Evolutionary conservation across 2,888 invertebrate genomes (phyloP).

Genomic region (Cosmopolites sordidus): DNA sequence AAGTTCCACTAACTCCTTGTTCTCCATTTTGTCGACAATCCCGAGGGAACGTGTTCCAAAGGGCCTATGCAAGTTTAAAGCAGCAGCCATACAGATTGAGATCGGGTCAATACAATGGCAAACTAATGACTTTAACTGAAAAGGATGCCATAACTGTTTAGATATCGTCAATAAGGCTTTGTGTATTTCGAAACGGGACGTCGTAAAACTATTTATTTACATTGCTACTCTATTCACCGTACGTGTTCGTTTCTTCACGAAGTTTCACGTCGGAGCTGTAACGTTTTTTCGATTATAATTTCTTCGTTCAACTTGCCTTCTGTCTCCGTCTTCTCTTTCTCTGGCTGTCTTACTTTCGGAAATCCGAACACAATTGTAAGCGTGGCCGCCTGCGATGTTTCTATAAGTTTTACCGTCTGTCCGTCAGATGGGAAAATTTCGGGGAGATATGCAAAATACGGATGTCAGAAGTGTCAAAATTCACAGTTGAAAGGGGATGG

Average conservation of each 20-base stretch:
- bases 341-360: too few relatives aligned
- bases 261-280: too few relatives aligned
- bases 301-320: too few relatives aligned
- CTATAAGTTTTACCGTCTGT: conserved; percentile 7
- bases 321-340: too few relatives aligned
- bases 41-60: conserved; percentile 18
- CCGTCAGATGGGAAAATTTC: conserved; percentile 5
- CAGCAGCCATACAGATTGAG: conserved; percentile 15
- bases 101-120: conserved; percentile 18
- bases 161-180: neutral
- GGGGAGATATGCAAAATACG: conserved; percentile 9
- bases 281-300: too few relatives aligned
- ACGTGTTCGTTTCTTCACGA: too few relatives aligned
- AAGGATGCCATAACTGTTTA: conserved; percentile 1
- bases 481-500: neutral
- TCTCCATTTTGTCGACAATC: conserved; percentile 18
- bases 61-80: conserved; percentile 22
- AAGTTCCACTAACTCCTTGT: conserved; percentile 2
- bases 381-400: too few relatives aligned
- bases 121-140: conserved; percentile 8
- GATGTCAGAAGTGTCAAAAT: conserved; percentile 7
- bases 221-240: too few relatives aligned
- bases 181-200: too few relatives aligned
- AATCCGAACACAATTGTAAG: too few relatives aligned
- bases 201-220: too few relatives aligned